These are phyloP conservation scores for Portunus trituberculatus DNA, from an alignment of 1,140 invertebrate genomes.

Conservation along the genomic window DNA sequence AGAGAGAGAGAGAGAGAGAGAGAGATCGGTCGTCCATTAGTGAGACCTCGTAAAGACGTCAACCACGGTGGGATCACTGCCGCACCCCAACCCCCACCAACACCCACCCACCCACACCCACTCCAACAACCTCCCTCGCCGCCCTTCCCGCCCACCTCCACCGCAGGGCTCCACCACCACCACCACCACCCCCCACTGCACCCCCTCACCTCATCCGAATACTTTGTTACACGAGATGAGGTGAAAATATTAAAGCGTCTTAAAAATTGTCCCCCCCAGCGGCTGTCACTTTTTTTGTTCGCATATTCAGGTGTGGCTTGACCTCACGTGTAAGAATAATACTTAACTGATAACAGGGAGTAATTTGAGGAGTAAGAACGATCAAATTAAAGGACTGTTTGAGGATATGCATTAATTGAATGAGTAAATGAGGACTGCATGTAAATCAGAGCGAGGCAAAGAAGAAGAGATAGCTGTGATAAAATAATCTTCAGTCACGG, in stretches of 20 bases:
- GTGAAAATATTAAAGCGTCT: neutral
- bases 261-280: neutral
- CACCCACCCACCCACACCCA: neutral
- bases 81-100: neutral
- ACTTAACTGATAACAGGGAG: too few species aligned
- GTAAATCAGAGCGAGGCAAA: too few species aligned
- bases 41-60: slow-evolving; percentile 47
- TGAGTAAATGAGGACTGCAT: too few species aligned
- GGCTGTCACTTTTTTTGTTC: neutral
- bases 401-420: too few species aligned
- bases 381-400: too few species aligned
- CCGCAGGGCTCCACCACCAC: neutral
- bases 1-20: neutral
- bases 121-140: neutral
- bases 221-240: neutral
- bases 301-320: neutral
- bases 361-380: too few species aligned
- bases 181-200: neutral
- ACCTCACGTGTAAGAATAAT: neutral
- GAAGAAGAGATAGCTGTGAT: neutral
- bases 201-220: neutral
- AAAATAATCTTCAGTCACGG: neutral
- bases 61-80: slow-evolving; percentile 13
- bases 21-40: slow-evolving; percentile 43
- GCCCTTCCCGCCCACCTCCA: too few species aligned